Base-by-base conservation (phyloP, 2,113 vertebrate genomes). In the Corydoras sp. region DNA sequence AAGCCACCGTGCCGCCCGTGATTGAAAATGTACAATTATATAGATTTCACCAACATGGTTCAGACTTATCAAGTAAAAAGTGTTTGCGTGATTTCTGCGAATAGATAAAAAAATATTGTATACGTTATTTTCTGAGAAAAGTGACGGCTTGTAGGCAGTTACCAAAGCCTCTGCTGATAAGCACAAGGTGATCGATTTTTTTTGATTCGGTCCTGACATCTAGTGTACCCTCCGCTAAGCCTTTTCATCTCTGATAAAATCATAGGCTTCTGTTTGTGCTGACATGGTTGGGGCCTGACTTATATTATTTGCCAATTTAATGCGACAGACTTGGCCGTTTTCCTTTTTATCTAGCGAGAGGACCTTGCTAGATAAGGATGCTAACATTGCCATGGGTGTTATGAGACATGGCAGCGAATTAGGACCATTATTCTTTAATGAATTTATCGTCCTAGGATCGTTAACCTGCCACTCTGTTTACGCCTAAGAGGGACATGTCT, bases 141-240 rank as follows among this genome's bases (percentile, higher is more conserved):
- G 56, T 49, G 62, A 14, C 68, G 60, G 70, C 67, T 54, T 58
- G 67, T 70, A 13, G 60, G 29, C 15, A 5, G 29, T 56, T 76
- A 64, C 31, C 71, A 58, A 53, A 70, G 75, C 60, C 31, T 3
- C 31, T 31, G 63, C 68, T 72, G 79, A 84, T 84, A 84, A 84
- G 79, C 55, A 35, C 30, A 49, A 10, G 14, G 49, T 73, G 80
- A 81, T 74, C 72, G 79, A 82, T 81, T 80, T 84, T 80, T 84
- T 81, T 79, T 68, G 63, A 79, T 83, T 76, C 67, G 53, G 56
- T 73, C 53, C 76, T 77, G 76, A 77, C 35, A 35, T 62, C 59
- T 65, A 56, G 79, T 68, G 50, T 49, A 58, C 53, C 58, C 50
- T 48, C 48, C 61, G 8, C 35, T 72, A 55, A 49, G 53, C 69